Base-by-base conservation (phyloP, 2,113 vertebrate species). In the Hypomesus transpacificus region DNA sequence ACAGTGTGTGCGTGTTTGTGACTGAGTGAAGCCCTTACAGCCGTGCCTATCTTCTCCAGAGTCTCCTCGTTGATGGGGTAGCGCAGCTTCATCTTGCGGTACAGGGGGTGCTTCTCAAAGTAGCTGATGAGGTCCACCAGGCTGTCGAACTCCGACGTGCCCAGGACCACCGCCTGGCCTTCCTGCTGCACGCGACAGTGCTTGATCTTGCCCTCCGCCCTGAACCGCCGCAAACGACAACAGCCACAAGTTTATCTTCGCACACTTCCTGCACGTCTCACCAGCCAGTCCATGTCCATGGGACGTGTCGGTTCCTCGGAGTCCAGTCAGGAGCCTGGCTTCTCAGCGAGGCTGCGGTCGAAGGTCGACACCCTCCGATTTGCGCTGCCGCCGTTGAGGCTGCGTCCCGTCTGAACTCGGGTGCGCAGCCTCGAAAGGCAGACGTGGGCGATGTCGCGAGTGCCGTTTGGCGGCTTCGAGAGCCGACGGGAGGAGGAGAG, bases 61-160 rank as follows among this genome's bases (percentile, higher is more conserved):
- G 96, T 97, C 87, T 99, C 97, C 88, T 98, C 96, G 0, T 98
- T 99, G 92, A 99, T 98, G 77, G 97, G 96, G 70, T 98, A 98
- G 53, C 97, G 94, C 75, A 99, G 91, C 83, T 98, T 98, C 97
- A 99, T 99, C 87, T 99, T 99, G 70, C 97, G 94, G 87, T 99
- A 99, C 51, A 99, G 91, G 0, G 97, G 96, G 18, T 98, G 94
- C 83, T 96, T 98, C 89, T 99, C 96, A 0, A 97, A 95, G 89
- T 98, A 98, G 84, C 95, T 98, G 88, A 99, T 95, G 74, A 98
- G 90, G 84, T 99, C 97, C 17, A 98, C 96, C 0, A 98, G 91
- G 87, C 96, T 98, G 87, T 98, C 97, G 0, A 98, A 99, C 87
- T 99, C 97, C 0, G 97, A 96, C 82, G 94, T 99, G 18, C 97